These are phyloP conservation scores for Syndactyla subalaris DNA, from an alignment of 2,797 vertebrate genomes.

Conservation along the genomic window DNA sequence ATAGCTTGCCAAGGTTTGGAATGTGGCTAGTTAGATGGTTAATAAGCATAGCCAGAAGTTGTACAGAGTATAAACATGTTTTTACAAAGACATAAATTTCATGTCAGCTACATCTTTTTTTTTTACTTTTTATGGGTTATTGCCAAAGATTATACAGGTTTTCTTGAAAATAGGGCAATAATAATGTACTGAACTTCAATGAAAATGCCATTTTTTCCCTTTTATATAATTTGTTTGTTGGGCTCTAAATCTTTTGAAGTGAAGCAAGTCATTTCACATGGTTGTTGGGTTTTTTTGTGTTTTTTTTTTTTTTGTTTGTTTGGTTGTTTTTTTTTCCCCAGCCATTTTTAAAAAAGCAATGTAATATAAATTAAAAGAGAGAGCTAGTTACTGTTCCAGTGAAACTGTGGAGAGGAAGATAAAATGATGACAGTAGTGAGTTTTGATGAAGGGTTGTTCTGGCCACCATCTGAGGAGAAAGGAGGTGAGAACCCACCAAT, in stretches of 20 bases:
- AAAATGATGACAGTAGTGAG: neutral
- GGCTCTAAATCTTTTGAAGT: neutral
- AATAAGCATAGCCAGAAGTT: neutral
- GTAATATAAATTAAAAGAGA: neutral
- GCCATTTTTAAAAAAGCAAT: neutral
- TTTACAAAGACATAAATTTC: neutral
- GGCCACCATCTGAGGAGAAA: neutral
- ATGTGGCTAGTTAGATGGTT: neutral
- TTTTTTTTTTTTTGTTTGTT: too few relatives aligned
- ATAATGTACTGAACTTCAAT: neutral
- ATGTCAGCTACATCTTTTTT: neutral
- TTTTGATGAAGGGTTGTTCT: neutral
- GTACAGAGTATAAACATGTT: neutral
- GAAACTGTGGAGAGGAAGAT: fast-evolving
- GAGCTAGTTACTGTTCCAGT: neutral
- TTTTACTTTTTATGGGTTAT: neutral
- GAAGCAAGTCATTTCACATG: neutral
- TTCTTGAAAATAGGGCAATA: neutral
- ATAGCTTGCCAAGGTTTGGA: neutral
- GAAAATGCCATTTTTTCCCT: neutral
- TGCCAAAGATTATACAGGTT: neutral
- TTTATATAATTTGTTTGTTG: neutral
- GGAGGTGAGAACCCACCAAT: neutral
- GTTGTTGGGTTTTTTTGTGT: too few relatives aligned
- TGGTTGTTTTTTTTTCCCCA: neutral